These are phyloP conservation scores for Drosophila subobscura DNA, from an alignment of 1,140 invertebrate species.

Conservation along the genomic window DNA sequence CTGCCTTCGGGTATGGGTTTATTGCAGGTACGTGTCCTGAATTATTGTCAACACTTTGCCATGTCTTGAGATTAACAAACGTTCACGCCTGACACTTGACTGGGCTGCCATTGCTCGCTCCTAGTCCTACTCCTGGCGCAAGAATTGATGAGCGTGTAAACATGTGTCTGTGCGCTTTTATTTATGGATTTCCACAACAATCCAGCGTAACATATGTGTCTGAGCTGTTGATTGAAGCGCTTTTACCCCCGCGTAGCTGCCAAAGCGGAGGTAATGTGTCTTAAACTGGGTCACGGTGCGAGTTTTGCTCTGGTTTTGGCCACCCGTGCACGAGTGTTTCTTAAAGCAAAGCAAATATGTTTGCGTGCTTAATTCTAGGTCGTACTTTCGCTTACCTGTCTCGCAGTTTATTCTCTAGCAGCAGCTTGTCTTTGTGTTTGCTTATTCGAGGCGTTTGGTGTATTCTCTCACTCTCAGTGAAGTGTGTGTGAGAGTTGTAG, in stretches of 20 bases:
- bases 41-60: slow-evolving; percentile 74
- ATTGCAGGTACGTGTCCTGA: slow-evolving; percentile 78
- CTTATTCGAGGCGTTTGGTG: too few relatives aligned
- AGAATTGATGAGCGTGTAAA: slow-evolving; percentile 80
- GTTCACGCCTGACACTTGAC: slow-evolving; percentile 70
- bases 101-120: slow-evolving; percentile 17
- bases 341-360: slow-evolving; percentile 34
- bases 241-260: neutral
- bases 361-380: slow-evolving; percentile 10
- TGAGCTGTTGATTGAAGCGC: slow-evolving; percentile 73
- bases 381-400: slow-evolving; percentile 24
- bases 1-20: slow-evolving; percentile 49
- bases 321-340: neutral
- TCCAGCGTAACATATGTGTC: slow-evolving; percentile 73
- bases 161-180: slow-evolving; percentile 78
- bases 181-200: slow-evolving; percentile 82
- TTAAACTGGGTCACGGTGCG: slow-evolving; percentile 38
- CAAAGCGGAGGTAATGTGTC: slow-evolving; percentile 17
- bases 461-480: neutral
- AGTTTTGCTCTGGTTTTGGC: slow-evolving; percentile 5
- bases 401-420: neutral
- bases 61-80: slow-evolving; percentile 73
- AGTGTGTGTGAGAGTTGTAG: neutral
- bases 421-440: too few relatives aligned
- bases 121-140: slow-evolving; percentile 18